Base-by-base conservation (phyloP, 2,888 invertebrate genomes). In the Microctonus hyperodae region DNA sequence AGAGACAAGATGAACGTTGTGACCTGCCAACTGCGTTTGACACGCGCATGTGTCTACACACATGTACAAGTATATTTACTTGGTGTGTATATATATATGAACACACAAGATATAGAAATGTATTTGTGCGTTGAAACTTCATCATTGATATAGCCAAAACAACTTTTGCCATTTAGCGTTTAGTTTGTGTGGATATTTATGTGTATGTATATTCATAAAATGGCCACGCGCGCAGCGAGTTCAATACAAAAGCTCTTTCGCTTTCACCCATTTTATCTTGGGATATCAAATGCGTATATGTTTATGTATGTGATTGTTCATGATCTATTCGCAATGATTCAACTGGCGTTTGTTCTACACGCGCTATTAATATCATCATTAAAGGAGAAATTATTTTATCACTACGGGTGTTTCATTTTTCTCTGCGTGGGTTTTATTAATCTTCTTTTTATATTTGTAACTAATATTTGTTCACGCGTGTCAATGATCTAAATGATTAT, bases 21-120 rank as follows among this genome's bases (percentile, higher is more conserved):
- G 76, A 77, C 77, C 76, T 71, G 70, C 71, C 72, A 71, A 70
- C 69, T 69, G 70, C 63, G 69, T 73, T 70, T 70, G 67, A 73
- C 76, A 70, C 73, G 73, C n/a, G n/a, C n/a, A n/a, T 72, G 73
- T 71, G 73, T 68, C 73, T 70, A 75, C 69, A 67, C 61, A 59
- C 7, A 59, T 11, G 16, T 28, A 20, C 6, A 13, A 10, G n/a
- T 13, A 25, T 7, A 44, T 16, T 1, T 50, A 22, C 10, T 22
- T 9, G 28, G 53, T 56, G 13, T 6, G 11, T 37, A 3, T 33
- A 44, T 57, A 33, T 25, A 20, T 59, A 64, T 33, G 37, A 40
- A 40, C 37, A 22, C n/a, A 25, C 37, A 22, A 51, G 11, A n/a
- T 10, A 35, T 23, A 48, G 56, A n/a, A n/a, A 33, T 48, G 33